A percentile compares a stretch with the other conserved stretches of the same genome.
Evolutionary conservation across 2,113 vertebrate species (phyloP).

Genomic region (Monopterus albus): DNA sequence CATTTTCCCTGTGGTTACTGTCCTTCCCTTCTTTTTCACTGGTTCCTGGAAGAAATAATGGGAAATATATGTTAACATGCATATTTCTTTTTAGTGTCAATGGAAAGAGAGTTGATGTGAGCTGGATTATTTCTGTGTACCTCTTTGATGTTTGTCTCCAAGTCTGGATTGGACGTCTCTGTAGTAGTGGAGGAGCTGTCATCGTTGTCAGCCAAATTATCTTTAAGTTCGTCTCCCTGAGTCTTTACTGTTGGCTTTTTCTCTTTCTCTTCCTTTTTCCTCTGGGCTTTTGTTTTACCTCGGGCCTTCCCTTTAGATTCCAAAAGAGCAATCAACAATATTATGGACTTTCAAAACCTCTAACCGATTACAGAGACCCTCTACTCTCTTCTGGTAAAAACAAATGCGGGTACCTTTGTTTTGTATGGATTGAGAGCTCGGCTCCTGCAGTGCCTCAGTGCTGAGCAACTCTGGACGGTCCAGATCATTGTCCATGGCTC

Average conservation of each 20-base stretch:
- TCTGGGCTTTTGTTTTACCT: conserved; percentile 89
- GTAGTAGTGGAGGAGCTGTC: conserved; percentile 99
- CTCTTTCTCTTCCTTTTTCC: conserved; percentile 92
- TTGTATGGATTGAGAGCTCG: conserved; percentile 85
- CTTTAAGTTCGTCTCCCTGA: conserved; percentile 91
- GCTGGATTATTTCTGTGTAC: conserved; percentile 65
- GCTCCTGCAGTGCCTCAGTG: conserved; percentile 87
- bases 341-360: neutral
- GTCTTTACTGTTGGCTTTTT: conserved; percentile 87
- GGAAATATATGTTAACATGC: neutral
- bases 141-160: conserved; percentile 92
- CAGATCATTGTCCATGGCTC: conserved; percentile 96
- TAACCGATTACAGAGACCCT: neutral
- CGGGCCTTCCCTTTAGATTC: conserved; percentile 90
- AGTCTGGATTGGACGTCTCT: conserved; percentile 96
- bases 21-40: conserved; percentile 92
- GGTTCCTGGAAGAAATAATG: conserved; percentile 83
- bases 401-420: conserved; percentile 87
- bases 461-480: conserved; percentile 85
- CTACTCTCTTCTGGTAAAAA: too few species aligned
- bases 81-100: neutral
- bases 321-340: conserved; percentile 38
- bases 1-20: conserved; percentile 76
- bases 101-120: neutral
- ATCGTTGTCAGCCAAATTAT: conserved; percentile 90